A percentile compares a stretch with the other conserved stretches of the same genome.
These are phyloP conservation scores for Pempheris klunzingeri DNA, from an alignment of 2,797 vertebrate species.

Conservation along the genomic window DNA sequence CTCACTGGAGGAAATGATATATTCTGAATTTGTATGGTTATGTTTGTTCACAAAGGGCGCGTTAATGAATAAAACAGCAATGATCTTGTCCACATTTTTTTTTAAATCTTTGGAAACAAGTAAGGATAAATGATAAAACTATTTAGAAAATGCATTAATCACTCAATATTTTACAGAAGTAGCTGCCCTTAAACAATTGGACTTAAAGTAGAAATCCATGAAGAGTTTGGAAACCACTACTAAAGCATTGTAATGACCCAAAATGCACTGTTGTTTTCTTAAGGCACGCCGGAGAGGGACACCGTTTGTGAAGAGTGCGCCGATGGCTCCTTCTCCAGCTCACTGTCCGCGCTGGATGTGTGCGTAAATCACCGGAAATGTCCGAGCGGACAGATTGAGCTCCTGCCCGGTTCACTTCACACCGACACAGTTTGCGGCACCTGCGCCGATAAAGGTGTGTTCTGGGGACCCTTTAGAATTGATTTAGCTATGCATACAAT, in stretches of 20 bases:
- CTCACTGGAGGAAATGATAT: neutral
- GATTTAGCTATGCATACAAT: too few relatives aligned
- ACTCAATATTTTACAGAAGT: neutral
- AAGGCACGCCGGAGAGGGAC: slow-evolving; percentile 75
- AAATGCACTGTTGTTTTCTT: neutral
- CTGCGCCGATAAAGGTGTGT: slow-evolving; percentile 75
- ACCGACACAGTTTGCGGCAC: slow-evolving; percentile 76
- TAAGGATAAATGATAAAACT: neutral
- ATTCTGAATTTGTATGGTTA: neutral
- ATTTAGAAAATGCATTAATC: neutral
- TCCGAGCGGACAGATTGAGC: slow-evolving; percentile 1
- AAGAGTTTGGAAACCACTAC: neutral
- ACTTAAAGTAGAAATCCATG: neutral
- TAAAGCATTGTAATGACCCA: neutral
- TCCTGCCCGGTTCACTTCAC: slow-evolving; percentile 57
- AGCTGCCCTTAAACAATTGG: neutral
- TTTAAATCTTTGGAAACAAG: neutral
- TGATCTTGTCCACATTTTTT: neutral
- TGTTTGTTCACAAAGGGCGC: too few relatives aligned
- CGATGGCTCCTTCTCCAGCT: slow-evolving; percentile 73
- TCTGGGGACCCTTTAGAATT: too few relatives aligned
- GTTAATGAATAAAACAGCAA: neutral
- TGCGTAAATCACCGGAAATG: slow-evolving; percentile 78
- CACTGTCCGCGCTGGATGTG: slow-evolving; percentile 53
- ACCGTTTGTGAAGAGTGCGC: slow-evolving; percentile 78